Conservation (phyloP, 2,888 invertebrate genomes). For the Cephonodes hylas region DNA sequence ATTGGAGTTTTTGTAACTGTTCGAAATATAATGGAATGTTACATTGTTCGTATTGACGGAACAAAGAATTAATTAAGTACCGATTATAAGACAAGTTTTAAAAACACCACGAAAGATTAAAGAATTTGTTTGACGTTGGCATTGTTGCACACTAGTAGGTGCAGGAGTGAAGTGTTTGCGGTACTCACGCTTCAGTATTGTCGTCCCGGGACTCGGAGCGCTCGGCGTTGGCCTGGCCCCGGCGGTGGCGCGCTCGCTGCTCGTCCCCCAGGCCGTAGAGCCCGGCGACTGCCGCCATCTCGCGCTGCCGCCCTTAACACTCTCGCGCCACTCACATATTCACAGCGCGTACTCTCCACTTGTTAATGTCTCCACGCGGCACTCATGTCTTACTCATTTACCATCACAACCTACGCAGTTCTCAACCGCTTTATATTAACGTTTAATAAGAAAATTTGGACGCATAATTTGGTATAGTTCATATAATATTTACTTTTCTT, state of each 20-base stretch:
- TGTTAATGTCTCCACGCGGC: conserved; percentile 11
- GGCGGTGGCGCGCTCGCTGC: conserved; percentile 78
- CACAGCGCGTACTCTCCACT: conserved; percentile 20
- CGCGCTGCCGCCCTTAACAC: conserved; percentile 39
- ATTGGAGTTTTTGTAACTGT: not conserved
- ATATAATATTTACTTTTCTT: conserved; percentile 37
- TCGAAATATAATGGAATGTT: no score
- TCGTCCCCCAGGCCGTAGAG: conserved; percentile 90
- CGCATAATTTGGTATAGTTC: conserved; percentile 71
- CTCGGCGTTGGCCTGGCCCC: conserved; percentile 83
- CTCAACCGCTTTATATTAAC: conserved; percentile 36
- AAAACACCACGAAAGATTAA: no score
- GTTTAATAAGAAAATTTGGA: conserved; percentile 69
- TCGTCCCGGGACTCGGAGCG: conserved; percentile 83
- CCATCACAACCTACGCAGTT: conserved; percentile 36
- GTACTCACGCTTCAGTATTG: conserved; percentile 82
- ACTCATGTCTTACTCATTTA: conserved; percentile 21
- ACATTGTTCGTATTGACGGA: no score
- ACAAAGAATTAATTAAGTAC: no score
- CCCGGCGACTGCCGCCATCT: conserved; percentile 90
- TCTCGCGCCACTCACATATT: conserved; percentile 1
- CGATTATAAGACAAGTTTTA: no score
- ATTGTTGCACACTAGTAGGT: no score
- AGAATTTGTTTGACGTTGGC: no score
- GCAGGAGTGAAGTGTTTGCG: not conserved